phyloP scores from a whole-genome alignment of 2,113 vertebrate genomes.

The Hippolais icterina region DNA sequence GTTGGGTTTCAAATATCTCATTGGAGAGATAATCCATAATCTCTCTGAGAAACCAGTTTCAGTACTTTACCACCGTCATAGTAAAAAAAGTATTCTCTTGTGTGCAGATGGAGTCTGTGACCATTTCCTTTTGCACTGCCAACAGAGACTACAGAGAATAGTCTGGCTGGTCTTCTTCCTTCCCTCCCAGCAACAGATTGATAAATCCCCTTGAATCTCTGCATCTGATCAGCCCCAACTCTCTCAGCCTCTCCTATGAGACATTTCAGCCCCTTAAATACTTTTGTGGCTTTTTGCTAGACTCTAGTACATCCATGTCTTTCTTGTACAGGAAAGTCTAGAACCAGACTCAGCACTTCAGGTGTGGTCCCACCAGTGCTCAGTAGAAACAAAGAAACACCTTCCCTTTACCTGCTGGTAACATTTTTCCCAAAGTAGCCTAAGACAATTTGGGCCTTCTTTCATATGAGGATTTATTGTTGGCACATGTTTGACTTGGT shows the following conservation, averaged over 20 bases:
- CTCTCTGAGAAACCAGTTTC: background rate
- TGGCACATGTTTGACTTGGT: fast-evolving
- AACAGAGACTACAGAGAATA: background rate
- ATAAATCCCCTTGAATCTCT: background rate
- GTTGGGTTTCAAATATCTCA: background rate
- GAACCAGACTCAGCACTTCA: background rate
- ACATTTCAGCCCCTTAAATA: background rate
- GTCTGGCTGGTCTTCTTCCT: background rate
- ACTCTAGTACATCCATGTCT: background rate
- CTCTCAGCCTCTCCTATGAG: background rate
- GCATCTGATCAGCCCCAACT: background rate
- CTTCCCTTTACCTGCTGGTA: background rate
- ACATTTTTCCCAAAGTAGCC: fast-evolving
- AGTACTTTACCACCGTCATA: background rate
- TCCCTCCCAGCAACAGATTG: background rate
- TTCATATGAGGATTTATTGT: background rate
- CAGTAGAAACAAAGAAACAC: background rate
- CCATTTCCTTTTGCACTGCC: background rate
- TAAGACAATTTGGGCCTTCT: background rate
- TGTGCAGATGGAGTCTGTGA: background rate
- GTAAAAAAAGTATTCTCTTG: background rate
- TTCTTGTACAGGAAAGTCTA: background rate
- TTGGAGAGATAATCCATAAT: background rate
- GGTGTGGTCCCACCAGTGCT: background rate
- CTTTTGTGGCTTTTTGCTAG: background rate